Percentiles rank a stretch among this genome's conserved stretches.
These are phyloP conservation scores for Cantharis lateralis DNA, from an alignment of 2,888 invertebrate species.

Conservation along the genomic window DNA sequence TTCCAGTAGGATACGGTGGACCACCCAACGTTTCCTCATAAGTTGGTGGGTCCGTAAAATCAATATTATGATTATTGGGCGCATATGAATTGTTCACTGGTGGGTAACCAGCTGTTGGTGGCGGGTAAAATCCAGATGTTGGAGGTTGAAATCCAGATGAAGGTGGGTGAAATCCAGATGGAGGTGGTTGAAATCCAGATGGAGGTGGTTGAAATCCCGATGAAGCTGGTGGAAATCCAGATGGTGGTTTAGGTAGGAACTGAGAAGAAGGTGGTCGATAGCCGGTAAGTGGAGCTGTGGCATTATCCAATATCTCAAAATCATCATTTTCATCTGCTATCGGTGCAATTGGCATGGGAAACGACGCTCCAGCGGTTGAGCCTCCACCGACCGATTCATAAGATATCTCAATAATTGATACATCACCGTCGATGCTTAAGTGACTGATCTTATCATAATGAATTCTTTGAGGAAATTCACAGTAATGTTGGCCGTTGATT, in stretches of 20 bases:
- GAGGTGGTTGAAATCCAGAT: neutral
- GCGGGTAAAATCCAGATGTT: neutral
- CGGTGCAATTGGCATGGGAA: neutral
- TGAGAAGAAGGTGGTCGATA: neutral
- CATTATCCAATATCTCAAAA: conserved; percentile 1
- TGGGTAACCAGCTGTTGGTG: neutral
- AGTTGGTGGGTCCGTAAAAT: neutral
- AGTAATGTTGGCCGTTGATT: conserved; percentile 78
- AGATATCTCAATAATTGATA: conserved; percentile 67
- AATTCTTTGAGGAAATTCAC: conserved; percentile 76
- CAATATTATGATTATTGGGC: neutral
- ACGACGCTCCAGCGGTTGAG: neutral
- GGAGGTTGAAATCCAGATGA: neutral
- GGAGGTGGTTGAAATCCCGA: neutral
- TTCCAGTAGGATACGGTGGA: neutral
- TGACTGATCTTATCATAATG: conserved; percentile 68
- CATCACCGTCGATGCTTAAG: conserved; percentile 78
- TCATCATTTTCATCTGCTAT: neutral
- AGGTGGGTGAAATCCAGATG: neutral
- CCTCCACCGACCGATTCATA: conserved; percentile 57
- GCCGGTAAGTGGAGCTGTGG: neutral
- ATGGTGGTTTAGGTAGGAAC: neutral
- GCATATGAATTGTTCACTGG: neutral
- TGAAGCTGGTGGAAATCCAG: neutral
- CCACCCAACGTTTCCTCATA: neutral